Conservation (phyloP, 2,797 vertebrate species). For the Pseudopleuronectes americanus region DNA sequence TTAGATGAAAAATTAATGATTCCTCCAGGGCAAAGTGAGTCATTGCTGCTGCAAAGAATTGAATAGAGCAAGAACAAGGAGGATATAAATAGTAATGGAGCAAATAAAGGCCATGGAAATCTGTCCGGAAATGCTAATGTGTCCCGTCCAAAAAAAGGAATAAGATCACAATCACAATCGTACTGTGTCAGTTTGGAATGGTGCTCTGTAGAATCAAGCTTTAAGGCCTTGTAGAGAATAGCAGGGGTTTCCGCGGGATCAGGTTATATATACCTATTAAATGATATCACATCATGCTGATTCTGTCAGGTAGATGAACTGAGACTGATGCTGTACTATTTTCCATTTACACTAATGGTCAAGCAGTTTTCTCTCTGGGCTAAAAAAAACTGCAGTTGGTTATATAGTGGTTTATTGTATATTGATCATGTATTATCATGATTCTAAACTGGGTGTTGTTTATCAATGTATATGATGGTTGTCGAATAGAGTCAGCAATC, state of each 20-base stretch:
- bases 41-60: slow-evolving; percentile 34
- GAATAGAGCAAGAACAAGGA: slow-evolving; percentile 22
- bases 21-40: slow-evolving; percentile 51
- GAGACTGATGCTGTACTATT: too few relatives aligned
- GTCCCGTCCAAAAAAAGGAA: not conserved
- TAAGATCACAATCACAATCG: not conserved
- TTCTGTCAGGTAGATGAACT: too few relatives aligned
- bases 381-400: too few relatives aligned
- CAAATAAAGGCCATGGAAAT: slow-evolving; percentile 38
- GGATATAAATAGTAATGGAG: slow-evolving; percentile 33
- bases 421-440: too few relatives aligned
- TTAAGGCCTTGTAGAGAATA: not conserved
- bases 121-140: slow-evolving; percentile 31
- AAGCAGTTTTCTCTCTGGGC: too few relatives aligned
- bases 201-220: not conserved
- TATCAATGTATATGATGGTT: too few relatives aligned
- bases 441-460: too few relatives aligned
- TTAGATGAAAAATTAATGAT: slow-evolving; percentile 67
- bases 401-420: too few relatives aligned
- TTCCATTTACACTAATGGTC: too few relatives aligned
- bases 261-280: not conserved
- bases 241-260: not conserved
- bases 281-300: too few relatives aligned
- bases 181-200: not conserved
- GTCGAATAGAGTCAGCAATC: too few relatives aligned